These are phyloP conservation scores for Argyrosomus japonicus DNA, from an alignment of 2,113 vertebrate species.

Conservation along the genomic window DNA sequence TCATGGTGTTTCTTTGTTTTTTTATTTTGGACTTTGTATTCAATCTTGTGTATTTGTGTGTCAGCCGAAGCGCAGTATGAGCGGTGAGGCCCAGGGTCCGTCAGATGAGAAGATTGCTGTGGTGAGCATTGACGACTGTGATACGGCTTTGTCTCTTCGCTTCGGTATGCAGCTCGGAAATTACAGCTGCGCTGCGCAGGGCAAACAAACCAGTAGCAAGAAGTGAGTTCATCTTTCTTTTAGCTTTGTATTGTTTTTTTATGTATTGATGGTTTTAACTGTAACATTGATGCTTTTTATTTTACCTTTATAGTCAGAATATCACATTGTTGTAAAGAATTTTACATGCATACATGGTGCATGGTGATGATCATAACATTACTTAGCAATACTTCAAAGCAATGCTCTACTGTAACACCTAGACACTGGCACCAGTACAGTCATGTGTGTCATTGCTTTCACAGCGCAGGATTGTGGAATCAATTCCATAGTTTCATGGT, in stretches of 20 bases:
- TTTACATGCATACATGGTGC: neutral
- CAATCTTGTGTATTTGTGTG: conserved; percentile 5
- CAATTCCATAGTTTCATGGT: neutral
- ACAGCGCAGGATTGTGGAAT: neutral
- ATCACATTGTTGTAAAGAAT: too few species aligned
- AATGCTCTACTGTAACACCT: neutral
- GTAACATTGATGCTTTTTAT: too few species aligned
- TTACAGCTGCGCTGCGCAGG: conserved; percentile 96
- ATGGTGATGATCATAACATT: neutral
- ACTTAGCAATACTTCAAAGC: neutral
- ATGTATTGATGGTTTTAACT: neutral
- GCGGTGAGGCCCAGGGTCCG: conserved; percentile 93
- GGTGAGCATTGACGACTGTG: conserved; percentile 94
- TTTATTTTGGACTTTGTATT: neutral
- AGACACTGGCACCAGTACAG: neutral
- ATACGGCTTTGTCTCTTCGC: conserved; percentile 91
- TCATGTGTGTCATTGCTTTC: neutral
- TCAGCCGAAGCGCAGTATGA: conserved; percentile 91
- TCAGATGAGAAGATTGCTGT: conserved; percentile 98
- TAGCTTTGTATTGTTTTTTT: too few species aligned
- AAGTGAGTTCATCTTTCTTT: conserved; percentile 87
- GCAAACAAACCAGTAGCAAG: conserved; percentile 95
- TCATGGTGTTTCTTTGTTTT: conserved; percentile 10
- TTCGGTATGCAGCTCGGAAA: conserved; percentile 93
- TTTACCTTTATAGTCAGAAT: too few species aligned